Conservation (phyloP, 2,113 vertebrate species). For the Plecotus auritus region DNA sequence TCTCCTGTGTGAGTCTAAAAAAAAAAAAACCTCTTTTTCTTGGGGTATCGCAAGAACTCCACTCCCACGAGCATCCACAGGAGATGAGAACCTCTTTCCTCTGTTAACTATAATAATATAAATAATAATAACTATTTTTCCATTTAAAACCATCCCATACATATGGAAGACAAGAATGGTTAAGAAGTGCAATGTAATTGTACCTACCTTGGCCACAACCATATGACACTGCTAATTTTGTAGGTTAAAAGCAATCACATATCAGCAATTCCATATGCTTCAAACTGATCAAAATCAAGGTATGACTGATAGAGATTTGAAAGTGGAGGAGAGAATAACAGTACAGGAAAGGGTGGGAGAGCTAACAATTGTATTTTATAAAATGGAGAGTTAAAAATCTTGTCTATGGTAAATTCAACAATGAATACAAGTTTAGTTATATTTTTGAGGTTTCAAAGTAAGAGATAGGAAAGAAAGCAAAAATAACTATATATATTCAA, state of each 20-base stretch:
- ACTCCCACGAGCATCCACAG: too few species aligned
- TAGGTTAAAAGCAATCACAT: background rate
- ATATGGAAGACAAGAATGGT: background rate
- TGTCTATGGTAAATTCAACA: background rate
- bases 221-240: background rate
- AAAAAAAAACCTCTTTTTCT: too few species aligned
- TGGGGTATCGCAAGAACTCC: too few species aligned
- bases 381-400: background rate
- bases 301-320: background rate
- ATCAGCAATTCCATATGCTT: background rate
- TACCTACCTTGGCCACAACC: background rate
- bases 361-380: too few species aligned
- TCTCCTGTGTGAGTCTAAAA: too few species aligned
- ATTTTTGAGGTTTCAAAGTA: background rate
- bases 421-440: background rate
- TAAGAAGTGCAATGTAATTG: background rate
- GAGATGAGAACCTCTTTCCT: background rate
- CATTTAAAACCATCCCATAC: background rate
- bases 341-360: background rate
- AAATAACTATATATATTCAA: background rate
- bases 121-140: background rate
- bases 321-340: too few species aligned
- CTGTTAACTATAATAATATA: background rate
- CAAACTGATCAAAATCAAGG: background rate
- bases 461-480: background rate